A percentile compares a stretch with the other conserved stretches of the same genome.
These are phyloP conservation scores for Acinonyx jubatus DNA, from an alignment of 2,113 vertebrate species.

Conservation along the genomic window DNA sequence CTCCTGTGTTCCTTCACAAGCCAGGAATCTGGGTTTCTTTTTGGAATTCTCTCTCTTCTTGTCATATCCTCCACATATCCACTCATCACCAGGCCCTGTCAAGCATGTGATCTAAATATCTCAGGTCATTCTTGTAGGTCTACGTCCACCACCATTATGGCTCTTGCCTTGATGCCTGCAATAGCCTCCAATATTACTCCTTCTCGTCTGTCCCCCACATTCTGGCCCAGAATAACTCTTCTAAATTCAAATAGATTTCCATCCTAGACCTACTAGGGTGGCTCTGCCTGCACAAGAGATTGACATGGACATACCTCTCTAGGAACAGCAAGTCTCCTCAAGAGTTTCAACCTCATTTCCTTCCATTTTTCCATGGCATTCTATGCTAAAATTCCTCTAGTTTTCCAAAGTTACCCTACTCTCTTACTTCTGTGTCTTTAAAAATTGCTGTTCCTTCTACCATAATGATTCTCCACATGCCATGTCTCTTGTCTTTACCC, in stretches of 20 bases:
- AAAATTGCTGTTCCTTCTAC: background rate
- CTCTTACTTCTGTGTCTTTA: background rate
- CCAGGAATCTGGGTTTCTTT: background rate
- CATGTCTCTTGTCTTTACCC: background rate
- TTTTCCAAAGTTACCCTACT: background rate
- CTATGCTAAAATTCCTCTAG: background rate
- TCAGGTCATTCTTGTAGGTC: background rate
- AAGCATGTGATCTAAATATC: background rate
- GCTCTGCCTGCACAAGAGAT: background rate
- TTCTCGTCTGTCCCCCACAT: background rate
- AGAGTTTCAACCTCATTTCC: background rate
- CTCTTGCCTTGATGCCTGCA: background rate
- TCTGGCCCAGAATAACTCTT: background rate
- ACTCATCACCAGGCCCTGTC: background rate
- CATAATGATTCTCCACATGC: background rate
- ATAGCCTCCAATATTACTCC: background rate
- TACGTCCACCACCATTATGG: fast-evolving
- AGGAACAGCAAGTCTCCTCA: background rate
- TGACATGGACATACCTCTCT: background rate
- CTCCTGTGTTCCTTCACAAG: background rate
- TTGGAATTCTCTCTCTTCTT: background rate
- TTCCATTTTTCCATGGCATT: background rate
- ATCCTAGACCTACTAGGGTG: too few species aligned
- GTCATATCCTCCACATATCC: background rate
- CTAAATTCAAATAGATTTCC: background rate